phyloP scores from a whole-genome alignment of 2,113 vertebrate species.

The Corvus hawaiiensis region DNA sequence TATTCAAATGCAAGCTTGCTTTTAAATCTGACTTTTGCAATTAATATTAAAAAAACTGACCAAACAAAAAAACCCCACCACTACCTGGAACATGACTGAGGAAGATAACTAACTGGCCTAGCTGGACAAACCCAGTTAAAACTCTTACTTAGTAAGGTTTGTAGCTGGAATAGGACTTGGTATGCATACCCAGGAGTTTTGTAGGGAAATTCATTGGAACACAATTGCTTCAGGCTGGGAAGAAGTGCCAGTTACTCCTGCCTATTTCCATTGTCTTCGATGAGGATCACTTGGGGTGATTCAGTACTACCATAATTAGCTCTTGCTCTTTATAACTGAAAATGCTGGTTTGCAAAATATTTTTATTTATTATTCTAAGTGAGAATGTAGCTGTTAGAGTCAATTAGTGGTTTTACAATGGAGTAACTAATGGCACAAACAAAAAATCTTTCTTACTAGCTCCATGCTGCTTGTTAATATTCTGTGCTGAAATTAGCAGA shows the following conservation, averaged over 20 bases:
- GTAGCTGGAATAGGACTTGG: neutral
- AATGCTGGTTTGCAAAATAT: neutral
- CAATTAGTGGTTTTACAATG: neutral
- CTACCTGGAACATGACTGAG: neutral
- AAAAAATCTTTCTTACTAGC: neutral
- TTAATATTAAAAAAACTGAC: neutral
- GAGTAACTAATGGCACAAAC: neutral
- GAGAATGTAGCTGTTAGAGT: neutral
- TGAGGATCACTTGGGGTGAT: neutral
- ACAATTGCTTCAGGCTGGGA: neutral
- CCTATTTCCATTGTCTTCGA: rapidly evolving
- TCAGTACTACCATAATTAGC: neutral
- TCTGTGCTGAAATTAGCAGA: neutral
- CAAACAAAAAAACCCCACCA: neutral
- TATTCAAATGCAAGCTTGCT: neutral
- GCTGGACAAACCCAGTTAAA: neutral
- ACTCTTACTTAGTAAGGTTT: neutral
- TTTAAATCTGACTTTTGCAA: neutral
- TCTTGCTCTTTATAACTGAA: neutral
- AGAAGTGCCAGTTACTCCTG: neutral
- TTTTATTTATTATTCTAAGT: neutral
- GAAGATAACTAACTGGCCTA: neutral
- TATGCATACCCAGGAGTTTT: neutral
- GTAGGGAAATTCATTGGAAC: neutral
- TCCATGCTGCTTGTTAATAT: neutral